Conservation (phyloP, 2,113 vertebrate species). For the Lophochroa leadbeateri region DNA sequence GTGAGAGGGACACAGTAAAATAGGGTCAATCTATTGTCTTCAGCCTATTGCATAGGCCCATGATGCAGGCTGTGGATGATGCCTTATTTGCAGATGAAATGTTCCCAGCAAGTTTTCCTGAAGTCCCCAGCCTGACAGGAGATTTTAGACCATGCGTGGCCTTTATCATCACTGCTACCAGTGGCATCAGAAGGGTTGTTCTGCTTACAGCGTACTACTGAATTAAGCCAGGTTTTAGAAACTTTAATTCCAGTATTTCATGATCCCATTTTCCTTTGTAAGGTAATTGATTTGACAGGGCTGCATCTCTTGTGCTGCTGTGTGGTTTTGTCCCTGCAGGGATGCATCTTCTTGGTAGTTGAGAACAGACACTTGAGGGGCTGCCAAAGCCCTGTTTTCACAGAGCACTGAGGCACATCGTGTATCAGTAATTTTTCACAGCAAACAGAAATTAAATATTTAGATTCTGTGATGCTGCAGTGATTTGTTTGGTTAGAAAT, state of each 20-base stretch:
- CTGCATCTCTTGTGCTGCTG: not conserved
- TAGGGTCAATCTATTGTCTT: not conserved
- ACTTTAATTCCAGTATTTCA: not conserved
- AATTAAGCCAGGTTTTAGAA: not conserved
- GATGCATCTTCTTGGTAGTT: not conserved
- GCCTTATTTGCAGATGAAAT: not conserved
- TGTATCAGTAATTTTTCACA: not conserved
- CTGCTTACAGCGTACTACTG: not conserved
- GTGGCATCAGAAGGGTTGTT: not conserved
- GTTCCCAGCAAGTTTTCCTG: not conserved
- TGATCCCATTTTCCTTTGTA: not conserved
- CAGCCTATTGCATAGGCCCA: not conserved
- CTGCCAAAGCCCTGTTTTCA: not conserved
- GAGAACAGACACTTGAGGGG: not conserved
- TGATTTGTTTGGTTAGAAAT: not conserved
- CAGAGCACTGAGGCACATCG: not conserved
- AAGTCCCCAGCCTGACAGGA: no score
- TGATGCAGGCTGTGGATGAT: rapidly evolving
- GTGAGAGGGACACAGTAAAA: not conserved
- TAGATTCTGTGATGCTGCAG: not conserved
- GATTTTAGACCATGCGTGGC: rapidly evolving
- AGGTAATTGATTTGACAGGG: not conserved
- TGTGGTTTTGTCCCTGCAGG: not conserved
- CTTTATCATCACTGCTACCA: no score
- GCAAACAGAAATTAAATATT: not conserved